These are phyloP conservation scores for Planococcus citri DNA, from an alignment of 1,140 invertebrate species.

Conservation along the genomic window DNA sequence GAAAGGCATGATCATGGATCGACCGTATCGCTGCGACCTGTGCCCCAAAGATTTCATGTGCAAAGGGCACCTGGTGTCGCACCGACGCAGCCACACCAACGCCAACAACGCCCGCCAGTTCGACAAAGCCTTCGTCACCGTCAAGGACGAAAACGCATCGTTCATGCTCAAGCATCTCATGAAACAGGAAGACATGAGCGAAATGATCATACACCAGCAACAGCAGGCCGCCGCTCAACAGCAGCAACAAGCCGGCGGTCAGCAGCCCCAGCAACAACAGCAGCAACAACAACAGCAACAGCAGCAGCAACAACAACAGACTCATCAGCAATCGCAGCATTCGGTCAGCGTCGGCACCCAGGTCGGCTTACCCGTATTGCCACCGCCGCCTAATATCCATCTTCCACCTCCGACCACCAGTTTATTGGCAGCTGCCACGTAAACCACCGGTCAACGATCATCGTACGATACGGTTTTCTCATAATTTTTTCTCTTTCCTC, in stretches of 20 bases:
- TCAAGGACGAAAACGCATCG: constrained; percentile 55
- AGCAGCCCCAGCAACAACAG: constrained; percentile 25
- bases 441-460: constrained; percentile 21
- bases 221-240: constrained; percentile 25
- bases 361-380: constrained; percentile 30
- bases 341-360: constrained; percentile 31
- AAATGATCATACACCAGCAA: constrained; percentile 31
- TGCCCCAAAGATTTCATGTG: constrained; percentile 95
- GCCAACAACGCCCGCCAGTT: constrained; percentile 65
- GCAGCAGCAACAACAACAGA: constrained; percentile 27
- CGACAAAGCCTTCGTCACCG: constrained; percentile 67
- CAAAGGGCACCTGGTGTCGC: constrained; percentile 80
- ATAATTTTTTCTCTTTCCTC: too few species aligned
- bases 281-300: constrained; percentile 25
- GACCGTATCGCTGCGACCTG: constrained; percentile 87
- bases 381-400: constrained; percentile 29
- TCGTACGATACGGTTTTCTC: too few species aligned
- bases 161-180: constrained; percentile 35
- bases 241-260: constrained; percentile 28
- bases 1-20: constrained; percentile 66
- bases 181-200: constrained; percentile 38
- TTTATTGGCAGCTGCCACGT: constrained; percentile 31
- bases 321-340: constrained; percentile 25
- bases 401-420: constrained; percentile 28
- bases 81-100: constrained; percentile 69